A percentile compares a stretch with the other conserved stretches of the same genome.
These are phyloP conservation scores for Malurus melanocephalus DNA, from an alignment of 2,113 vertebrate species.

Conservation along the genomic window DNA sequence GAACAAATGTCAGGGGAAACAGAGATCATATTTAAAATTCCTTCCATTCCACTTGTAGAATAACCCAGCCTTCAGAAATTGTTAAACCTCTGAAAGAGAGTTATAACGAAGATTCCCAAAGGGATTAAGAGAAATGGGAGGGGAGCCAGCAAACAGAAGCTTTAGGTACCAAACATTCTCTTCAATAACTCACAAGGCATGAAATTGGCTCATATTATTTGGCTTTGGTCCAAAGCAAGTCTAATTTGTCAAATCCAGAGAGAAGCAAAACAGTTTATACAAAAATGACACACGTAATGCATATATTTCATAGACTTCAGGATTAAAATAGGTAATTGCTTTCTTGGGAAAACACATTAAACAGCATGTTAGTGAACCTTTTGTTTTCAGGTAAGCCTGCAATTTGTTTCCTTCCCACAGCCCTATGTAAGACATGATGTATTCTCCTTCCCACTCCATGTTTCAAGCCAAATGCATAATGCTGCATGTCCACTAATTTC, in stretches of 20 bases:
- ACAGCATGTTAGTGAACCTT: neutral
- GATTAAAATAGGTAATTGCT: neutral
- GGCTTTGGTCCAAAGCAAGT: slow-evolving; percentile 30
- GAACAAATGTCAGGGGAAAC: neutral
- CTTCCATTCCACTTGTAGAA: neutral
- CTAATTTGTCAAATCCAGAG: slow-evolving; percentile 15
- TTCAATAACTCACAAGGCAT: slow-evolving; percentile 41
- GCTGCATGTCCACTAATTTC: neutral
- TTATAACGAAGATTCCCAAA: slow-evolving; percentile 20
- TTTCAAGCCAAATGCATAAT: neutral
- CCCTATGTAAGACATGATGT: neutral
- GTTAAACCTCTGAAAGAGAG: neutral
- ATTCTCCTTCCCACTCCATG: neutral
- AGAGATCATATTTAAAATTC: slow-evolving; percentile 18
- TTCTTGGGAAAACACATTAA: neutral
- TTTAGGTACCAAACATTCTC: neutral
- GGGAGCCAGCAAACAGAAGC: neutral
- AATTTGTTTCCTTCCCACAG: neutral
- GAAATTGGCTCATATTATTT: slow-evolving; percentile 47
- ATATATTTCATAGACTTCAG: neutral
- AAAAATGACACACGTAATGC: neutral
- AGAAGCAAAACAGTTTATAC: slow-evolving; percentile 12
- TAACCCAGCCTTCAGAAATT: neutral
- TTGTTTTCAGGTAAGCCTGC: neutral
- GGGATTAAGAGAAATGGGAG: slow-evolving; percentile 29